These are phyloP conservation scores for Luscinia luscinia DNA, from an alignment of 2,797 vertebrate species.

Conservation along the genomic window DNA sequence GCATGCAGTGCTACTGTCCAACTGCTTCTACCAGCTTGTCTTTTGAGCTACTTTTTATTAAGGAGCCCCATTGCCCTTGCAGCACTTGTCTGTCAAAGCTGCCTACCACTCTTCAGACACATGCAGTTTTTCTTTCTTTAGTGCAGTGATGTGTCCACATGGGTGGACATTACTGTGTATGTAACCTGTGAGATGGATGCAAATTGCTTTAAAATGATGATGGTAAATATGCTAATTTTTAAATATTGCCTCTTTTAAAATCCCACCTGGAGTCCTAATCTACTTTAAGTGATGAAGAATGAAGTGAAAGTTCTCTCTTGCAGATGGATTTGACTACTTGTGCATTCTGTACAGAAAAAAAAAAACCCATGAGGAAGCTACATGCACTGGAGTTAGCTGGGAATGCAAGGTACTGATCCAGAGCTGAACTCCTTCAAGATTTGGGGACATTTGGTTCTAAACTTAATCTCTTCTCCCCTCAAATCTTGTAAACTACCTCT, in stretches of 20 bases:
- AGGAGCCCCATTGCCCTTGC: constrained; percentile 7
- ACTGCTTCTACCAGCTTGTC: constrained; percentile 1
- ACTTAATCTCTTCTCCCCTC: not conserved
- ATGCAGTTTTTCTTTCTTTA: constrained; percentile 50
- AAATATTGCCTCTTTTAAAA: constrained; percentile 42
- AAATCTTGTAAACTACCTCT: not conserved
- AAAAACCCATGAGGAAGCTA: accelerated
- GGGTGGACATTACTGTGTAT: constrained; percentile 4
- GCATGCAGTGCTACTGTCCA: not conserved
- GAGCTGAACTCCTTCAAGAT: not conserved
- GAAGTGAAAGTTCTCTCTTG: not conserved
- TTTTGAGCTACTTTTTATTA: constrained; percentile 35
- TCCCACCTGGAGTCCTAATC: constrained; percentile 22
- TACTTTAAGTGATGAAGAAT: constrained; percentile 24
- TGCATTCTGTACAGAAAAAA: not conserved
- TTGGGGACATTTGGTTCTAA: not conserved
- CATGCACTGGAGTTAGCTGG: not conserved
- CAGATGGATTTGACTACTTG: not conserved
- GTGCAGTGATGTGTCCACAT: constrained; percentile 29
- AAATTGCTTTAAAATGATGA: constrained; percentile 56
- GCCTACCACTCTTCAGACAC: not conserved
- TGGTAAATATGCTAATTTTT: constrained; percentile 53
- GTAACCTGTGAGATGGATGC: constrained; percentile 10
- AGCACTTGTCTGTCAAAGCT: constrained; percentile 35
- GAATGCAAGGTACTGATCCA: not conserved